Conservation (phyloP, 2,113 vertebrate species). For the Chinchilla lanigera region DNA sequence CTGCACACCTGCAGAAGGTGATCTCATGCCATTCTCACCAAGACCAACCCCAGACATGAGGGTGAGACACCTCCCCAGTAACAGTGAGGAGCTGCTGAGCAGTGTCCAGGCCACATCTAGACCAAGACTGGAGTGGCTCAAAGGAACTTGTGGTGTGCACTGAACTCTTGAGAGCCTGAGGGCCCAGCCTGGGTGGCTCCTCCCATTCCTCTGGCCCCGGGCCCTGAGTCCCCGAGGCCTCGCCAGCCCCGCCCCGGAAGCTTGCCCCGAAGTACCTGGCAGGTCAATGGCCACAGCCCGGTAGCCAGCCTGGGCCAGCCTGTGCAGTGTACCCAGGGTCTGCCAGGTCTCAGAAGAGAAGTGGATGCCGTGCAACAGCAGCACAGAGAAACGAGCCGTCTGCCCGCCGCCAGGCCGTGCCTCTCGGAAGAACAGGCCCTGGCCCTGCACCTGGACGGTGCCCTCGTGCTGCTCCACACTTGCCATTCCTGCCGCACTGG, state of each 20-base stretch:
- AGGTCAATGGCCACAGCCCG: constrained; percentile 94
- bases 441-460: constrained; percentile 86
- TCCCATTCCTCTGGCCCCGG: background rate
- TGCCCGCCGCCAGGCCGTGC: constrained; percentile 82
- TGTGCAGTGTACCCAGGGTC: constrained; percentile 89
- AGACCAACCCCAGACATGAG: background rate
- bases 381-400: constrained; percentile 83
- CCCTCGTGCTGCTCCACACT: constrained; percentile 84
- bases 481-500: constrained; percentile 85
- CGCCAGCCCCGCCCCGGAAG: background rate
- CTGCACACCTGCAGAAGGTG: background rate
- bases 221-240: background rate
- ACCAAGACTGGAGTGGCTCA: background rate
- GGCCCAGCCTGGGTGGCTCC: background rate
- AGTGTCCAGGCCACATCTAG: background rate
- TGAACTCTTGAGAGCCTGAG: background rate
- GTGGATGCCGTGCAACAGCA: constrained; percentile 95
- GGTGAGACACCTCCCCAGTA: background rate
- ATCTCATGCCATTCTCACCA: background rate
- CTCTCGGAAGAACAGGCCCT: constrained; percentile 92
- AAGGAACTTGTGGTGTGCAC: background rate
- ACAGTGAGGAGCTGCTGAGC: background rate
- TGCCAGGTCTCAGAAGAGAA: constrained; percentile 97
- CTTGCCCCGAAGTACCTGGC: constrained; percentile 89
- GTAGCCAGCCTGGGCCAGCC: constrained; percentile 91